A percentile compares a stretch with the other conserved stretches of the same genome.
These are phyloP conservation scores for Penelope pileata DNA, from an alignment of 2,113 vertebrate genomes.

Conservation along the genomic window DNA sequence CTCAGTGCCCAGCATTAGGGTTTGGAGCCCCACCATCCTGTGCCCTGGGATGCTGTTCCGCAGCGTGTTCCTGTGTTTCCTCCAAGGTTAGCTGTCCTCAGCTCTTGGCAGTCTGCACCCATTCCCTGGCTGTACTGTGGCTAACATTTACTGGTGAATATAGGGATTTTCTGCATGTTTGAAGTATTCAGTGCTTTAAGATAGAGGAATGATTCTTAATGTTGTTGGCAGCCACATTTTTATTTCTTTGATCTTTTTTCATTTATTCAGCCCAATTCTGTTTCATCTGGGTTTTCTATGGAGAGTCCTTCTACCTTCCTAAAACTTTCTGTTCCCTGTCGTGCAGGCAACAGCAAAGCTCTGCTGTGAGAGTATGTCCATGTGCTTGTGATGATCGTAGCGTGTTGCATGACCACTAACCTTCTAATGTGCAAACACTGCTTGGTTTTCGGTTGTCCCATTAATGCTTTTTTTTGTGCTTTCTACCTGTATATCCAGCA, in stretches of 20 bases:
- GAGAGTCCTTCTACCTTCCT: constrained; percentile 32
- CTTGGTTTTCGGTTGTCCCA: constrained; percentile 46
- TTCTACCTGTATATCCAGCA: constrained; percentile 51
- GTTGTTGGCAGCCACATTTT: constrained; percentile 9
- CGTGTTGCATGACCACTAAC: constrained; percentile 65
- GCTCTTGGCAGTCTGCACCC: neutral
- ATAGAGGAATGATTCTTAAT: neutral
- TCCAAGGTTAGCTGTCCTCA: neutral
- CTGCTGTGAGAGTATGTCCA: neutral
- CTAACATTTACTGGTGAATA: neutral
- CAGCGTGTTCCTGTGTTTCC: neutral
- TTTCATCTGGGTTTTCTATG: neutral
- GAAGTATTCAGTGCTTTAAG: neutral
- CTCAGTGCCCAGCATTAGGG: neutral
- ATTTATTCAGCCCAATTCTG: neutral
- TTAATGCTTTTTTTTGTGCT: constrained; percentile 70
- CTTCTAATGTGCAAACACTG: constrained; percentile 41
- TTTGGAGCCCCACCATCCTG: neutral
- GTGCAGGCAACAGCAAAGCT: constrained; percentile 30
- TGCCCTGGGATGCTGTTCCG: neutral
- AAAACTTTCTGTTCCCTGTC: constrained; percentile 33
- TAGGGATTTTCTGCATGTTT: neutral
- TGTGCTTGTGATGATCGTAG: constrained; percentile 35
- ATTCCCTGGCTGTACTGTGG: neutral
- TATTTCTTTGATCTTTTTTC: neutral